Conservation (phyloP, 1,140 invertebrate genomes). For the Euwallacea fornicatus region DNA sequence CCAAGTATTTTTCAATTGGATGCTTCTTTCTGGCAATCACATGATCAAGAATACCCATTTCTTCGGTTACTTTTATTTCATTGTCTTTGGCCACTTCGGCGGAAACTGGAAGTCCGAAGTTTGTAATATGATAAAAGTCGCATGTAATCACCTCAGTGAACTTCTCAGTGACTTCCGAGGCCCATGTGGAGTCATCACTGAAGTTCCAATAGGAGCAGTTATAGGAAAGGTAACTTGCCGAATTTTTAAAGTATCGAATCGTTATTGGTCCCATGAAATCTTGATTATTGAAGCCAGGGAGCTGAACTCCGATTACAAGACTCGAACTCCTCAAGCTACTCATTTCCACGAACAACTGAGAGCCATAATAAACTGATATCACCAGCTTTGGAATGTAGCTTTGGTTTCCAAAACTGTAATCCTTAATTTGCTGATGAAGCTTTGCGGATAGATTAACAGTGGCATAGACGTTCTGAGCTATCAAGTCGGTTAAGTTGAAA, state of each 20-base stretch:
- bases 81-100: too few relatives aligned
- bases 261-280: conserved; percentile 18
- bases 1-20: background rate
- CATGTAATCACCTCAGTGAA: conserved; percentile 7
- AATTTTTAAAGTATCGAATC: conserved; percentile 17
- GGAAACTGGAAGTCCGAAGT: conserved; percentile 11
- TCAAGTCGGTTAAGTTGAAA: background rate
- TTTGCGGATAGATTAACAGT: conserved; percentile 13
- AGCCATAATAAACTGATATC: conserved; percentile 27
- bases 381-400: conserved; percentile 25
- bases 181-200: background rate
- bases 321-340: conserved; percentile 3
- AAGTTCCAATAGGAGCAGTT: conserved; percentile 40
- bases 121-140: conserved; percentile 28
- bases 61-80: too few relatives aligned
- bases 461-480: background rate
- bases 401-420: background rate
- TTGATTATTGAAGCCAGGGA: conserved; percentile 21
- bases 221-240: background rate
- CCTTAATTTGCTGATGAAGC: conserved; percentile 23
- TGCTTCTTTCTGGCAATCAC: background rate
- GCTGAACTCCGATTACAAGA: conserved; percentile 23
- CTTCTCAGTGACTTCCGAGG: conserved; percentile 8
- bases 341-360: conserved; percentile 21
- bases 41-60: conserved; percentile 10